Evolutionary conservation across 2,797 vertebrate genomes (phyloP).

Genomic region (Graptemys geographica): DNA sequence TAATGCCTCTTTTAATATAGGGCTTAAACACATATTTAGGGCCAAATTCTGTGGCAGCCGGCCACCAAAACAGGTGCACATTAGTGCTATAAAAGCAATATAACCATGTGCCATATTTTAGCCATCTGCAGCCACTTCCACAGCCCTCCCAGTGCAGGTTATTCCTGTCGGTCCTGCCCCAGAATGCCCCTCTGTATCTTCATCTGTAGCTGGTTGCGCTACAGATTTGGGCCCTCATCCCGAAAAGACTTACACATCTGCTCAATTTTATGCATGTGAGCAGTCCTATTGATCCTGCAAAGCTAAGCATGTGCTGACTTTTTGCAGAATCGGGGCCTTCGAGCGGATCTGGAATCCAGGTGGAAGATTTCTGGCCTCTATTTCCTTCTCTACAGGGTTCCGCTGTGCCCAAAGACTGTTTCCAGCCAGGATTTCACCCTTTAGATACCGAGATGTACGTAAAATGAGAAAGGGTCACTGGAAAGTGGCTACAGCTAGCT

Average conservation of each 20-base stretch:
- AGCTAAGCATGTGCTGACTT: neutral
- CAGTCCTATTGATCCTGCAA: neutral
- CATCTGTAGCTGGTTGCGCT: neutral
- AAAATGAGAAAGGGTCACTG: slow-evolving; percentile 37
- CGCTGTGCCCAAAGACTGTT: slow-evolving; percentile 13
- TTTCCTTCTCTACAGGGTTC: slow-evolving; percentile 35
- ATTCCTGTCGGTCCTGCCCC: neutral
- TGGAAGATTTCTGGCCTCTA: slow-evolving; percentile 54
- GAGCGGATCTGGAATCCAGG: slow-evolving; percentile 5
- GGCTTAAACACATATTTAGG: slow-evolving; percentile 47
- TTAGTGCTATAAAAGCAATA: slow-evolving; percentile 43
- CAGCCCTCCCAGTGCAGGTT: neutral
- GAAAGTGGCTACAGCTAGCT: slow-evolving; percentile 22
- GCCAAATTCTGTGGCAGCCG: slow-evolving; percentile 39
- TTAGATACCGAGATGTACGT: slow-evolving; percentile 31
- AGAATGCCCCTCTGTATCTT: neutral
- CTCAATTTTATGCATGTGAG: neutral
- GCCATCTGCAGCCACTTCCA: slow-evolving; percentile 63
- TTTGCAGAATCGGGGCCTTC: neutral
- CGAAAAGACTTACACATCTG: neutral
- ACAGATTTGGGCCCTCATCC: neutral
- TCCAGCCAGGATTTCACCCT: neutral
- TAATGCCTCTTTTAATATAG: slow-evolving; percentile 48
- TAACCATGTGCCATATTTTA: slow-evolving; percentile 43
- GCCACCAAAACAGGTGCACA: slow-evolving; percentile 57